Base-by-base conservation (phyloP, 2,888 invertebrate genomes). In the Bedellia somnulentella region DNA sequence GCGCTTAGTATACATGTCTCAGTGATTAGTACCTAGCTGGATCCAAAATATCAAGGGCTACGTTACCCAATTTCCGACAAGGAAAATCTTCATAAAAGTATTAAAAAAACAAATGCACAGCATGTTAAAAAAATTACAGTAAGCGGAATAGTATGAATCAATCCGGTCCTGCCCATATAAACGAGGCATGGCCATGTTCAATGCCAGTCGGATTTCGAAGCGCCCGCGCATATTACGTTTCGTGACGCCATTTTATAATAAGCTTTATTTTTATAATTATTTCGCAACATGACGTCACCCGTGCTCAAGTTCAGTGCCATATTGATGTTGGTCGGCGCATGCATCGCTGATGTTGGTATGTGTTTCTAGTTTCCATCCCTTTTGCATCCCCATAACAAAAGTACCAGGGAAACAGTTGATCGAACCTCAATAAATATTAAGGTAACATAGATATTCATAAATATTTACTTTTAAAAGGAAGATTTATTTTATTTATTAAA, bases 281-380 rank as follows among this genome's bases (percentile, higher is more conserved):
- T 44, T 37, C 41, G 51, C 45, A 52, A 42, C 43, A 71, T 73
- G 73, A 55, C 66, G 51, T 66, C 67, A 41, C 53, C 61, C 52
- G 64, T 71, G 57, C 53, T 71, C 34, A 68, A 57, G 58, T 62
- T 75, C 39, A 60, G 73, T 75, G 73, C 59, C 53, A 50, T 75
- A 53, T 49, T 73, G 37, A 44, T 71, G 53, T 47, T 73, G 40
- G 41, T 64, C 36, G 58, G 51, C 41, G 55, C 52, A 35, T 56
- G 56, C 43, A 43, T 47, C 29, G 73, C 62, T 32, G 67, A 68
- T 59, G 57, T 62, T 27, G 61, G 73, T 75, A 45, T 55, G 71
- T 71, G 50, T 47, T 30, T 35, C 35, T 35, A n/a, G n/a, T n/a
- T n/a, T n/a, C n/a, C n/a, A n/a, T n/a, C 36, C 35, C 39, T 30